A percentile compares a stretch with the other conserved stretches of the same genome.
Evolutionary conservation across 2,113 vertebrate species (phyloP).

Genomic region (Pangasianodon gigas): DNA sequence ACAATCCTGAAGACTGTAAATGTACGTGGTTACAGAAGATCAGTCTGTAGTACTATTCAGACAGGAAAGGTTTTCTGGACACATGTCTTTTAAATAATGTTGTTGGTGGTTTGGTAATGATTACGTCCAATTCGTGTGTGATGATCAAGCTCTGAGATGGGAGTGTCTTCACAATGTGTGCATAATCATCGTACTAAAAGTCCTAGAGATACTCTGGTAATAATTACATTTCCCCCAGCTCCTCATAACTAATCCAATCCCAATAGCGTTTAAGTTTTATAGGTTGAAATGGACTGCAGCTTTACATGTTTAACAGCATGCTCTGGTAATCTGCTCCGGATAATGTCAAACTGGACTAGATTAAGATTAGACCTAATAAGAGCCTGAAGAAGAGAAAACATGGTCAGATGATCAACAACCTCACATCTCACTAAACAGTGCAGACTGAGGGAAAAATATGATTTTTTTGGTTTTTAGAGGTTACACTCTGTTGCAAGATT

Average conservation of each 20-base stretch:
- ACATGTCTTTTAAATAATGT: background rate
- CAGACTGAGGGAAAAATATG: background rate
- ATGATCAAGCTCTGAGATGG: background rate
- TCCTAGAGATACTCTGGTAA: background rate
- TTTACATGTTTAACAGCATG: background rate
- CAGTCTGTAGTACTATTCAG: background rate
- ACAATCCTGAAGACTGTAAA: background rate
- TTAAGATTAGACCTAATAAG: background rate
- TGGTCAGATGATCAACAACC: background rate
- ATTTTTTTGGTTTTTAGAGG: background rate
- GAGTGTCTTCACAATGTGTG: background rate
- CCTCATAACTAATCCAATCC: background rate
- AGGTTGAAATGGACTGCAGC: background rate
- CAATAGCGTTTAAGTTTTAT: background rate
- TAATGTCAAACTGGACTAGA: no score
- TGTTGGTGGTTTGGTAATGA: background rate
- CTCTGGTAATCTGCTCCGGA: background rate
- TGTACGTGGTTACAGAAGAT: background rate
- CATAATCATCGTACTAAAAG: background rate
- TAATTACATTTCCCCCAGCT: background rate
- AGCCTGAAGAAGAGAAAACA: background rate
- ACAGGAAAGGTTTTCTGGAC: background rate
- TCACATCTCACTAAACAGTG: background rate
- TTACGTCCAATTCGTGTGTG: background rate
- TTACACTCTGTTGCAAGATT: no score